Evolutionary conservation across 2,113 vertebrate species (phyloP).

Genomic region (Lepus americanus): DNA sequence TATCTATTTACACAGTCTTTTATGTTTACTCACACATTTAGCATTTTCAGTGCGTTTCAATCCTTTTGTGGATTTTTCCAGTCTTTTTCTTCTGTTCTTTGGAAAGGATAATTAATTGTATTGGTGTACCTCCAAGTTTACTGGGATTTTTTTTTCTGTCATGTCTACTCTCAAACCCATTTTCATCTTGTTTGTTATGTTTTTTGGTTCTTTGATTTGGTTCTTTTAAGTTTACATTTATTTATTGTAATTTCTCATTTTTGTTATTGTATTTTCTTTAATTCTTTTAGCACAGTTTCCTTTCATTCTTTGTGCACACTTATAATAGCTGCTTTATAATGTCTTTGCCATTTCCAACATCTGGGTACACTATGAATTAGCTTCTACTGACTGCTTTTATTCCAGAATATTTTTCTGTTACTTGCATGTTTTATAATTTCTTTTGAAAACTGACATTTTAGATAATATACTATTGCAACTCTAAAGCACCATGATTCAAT

Average conservation of each 20-base stretch:
- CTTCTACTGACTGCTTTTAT: slow-evolving; percentile 40
- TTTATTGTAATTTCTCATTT: not conserved
- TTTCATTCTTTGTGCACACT: slow-evolving; percentile 23
- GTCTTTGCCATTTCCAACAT: not conserved
- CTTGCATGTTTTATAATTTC: slow-evolving; percentile 11
- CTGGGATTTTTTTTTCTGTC: not conserved
- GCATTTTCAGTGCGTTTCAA: not conserved
- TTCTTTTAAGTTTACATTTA: slow-evolving; percentile 27
- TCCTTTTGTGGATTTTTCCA: slow-evolving; percentile 40
- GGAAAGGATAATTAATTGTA: not conserved
- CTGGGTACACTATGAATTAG: not conserved
- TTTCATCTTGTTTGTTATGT: slow-evolving; percentile 20
- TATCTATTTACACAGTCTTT: not conserved
- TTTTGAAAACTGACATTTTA: slow-evolving; percentile 34
- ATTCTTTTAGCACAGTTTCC: not conserved
- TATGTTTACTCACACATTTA: not conserved
- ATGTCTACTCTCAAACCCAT: not conserved
- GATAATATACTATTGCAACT: not conserved
- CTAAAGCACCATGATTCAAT: not conserved
- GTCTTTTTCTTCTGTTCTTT: not conserved
- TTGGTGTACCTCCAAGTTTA: slow-evolving; percentile 8
- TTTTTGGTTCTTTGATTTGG: slow-evolving; percentile 1
- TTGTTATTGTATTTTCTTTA: not conserved
- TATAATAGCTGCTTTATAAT: slow-evolving; percentile 5
- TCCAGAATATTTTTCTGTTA: slow-evolving; percentile 32